Percentiles rank a stretch among this genome's conserved stretches.
Evolutionary conservation across 2,113 vertebrate species (phyloP).

Genomic region (Numenius arquata): DNA sequence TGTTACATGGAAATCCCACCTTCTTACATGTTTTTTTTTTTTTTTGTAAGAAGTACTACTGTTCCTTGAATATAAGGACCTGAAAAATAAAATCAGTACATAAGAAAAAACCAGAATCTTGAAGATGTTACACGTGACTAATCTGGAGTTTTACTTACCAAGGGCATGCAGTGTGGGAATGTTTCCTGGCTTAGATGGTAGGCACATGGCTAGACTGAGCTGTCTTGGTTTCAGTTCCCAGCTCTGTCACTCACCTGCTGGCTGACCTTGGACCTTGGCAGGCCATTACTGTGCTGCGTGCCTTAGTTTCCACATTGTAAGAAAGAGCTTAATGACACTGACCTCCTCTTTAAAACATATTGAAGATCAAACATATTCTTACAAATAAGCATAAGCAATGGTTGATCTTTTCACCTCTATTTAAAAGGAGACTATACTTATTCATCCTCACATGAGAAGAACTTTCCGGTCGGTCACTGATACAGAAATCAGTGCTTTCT

Average conservation of each 20-base stretch:
- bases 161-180: not conserved
- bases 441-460: not conserved
- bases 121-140: not conserved
- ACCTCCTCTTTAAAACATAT: not conserved
- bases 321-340: not conserved
- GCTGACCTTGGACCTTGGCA: not conserved
- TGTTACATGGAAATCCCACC: not conserved
- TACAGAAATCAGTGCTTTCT: not conserved
- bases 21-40: not conserved
- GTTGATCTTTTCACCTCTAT: not conserved
- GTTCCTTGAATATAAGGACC: not conserved
- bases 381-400: not conserved
- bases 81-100: not conserved
- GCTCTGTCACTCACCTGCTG: fast-evolving
- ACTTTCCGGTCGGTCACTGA: fast-evolving
- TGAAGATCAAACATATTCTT: not conserved
- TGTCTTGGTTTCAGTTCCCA: not conserved
- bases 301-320: not conserved
- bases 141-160: not conserved
- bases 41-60: not conserved
- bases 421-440: not conserved
- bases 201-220: not conserved
- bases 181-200: not conserved
- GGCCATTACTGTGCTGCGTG: not conserved
- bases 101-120: not conserved